Percentiles rank a stretch among this genome's conserved stretches.
Evolutionary conservation across 2,797 vertebrate genomes (phyloP).

Genomic region (Sarcoramphus papa): DNA sequence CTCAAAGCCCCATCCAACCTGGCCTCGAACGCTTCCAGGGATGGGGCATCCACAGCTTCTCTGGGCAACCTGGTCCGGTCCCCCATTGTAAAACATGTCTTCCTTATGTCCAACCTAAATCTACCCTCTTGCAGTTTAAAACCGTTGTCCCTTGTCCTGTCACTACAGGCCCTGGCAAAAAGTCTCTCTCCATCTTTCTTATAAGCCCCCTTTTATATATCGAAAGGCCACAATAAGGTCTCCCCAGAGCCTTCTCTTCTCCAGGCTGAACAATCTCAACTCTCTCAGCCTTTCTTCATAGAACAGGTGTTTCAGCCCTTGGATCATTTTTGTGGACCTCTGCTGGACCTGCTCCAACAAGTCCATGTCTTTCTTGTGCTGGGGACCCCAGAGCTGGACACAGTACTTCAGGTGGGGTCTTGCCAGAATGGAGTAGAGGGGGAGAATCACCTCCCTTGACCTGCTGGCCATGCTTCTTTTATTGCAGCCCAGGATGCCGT

Average conservation of each 20-base stretch:
- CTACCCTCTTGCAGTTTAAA: neutral
- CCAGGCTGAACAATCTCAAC: neutral
- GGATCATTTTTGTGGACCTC: no score
- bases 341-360: neutral
- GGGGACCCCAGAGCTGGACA: neutral
- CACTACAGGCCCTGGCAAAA: no score
- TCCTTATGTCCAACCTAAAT: neutral
- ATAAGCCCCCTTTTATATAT: neutral
- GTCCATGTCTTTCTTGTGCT: neutral
- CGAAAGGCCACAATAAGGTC: neutral
- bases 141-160: neutral
- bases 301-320: no score
- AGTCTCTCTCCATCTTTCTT: neutral
- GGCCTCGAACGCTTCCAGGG: neutral
- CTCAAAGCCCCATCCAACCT: neutral
- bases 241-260: neutral
- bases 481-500: neutral
- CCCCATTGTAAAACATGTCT: neutral
- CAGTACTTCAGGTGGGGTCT: neutral
- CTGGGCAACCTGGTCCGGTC: neutral
- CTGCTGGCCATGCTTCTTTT: neutral
- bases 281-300: neutral
- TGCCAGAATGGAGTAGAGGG: neutral
- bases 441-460: neutral
- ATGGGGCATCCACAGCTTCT: neutral